These are phyloP conservation scores for Drosophila planitibia DNA, from an alignment of 2,888 invertebrate species.

Conservation along the genomic window DNA sequence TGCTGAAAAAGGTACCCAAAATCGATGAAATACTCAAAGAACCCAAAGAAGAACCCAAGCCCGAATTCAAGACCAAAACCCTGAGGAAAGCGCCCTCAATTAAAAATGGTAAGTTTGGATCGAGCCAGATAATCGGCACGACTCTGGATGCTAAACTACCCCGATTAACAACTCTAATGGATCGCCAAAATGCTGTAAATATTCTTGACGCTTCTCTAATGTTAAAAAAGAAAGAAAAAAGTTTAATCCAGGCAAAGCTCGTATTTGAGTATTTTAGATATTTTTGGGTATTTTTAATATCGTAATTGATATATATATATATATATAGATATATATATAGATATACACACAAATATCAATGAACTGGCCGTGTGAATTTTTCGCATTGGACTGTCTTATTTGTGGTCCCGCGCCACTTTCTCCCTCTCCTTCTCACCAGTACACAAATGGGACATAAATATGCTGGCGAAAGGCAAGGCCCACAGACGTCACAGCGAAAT, in stretches of 20 bases:
- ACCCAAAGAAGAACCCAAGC: slow-evolving; percentile 82
- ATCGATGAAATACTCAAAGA: slow-evolving; percentile 84
- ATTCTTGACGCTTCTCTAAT: slow-evolving; percentile 65
- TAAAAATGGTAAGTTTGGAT: slow-evolving; percentile 81
- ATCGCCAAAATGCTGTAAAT: slow-evolving; percentile 67
- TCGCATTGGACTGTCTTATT: slow-evolving; percentile 36
- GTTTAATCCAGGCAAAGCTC: slow-evolving; percentile 15
- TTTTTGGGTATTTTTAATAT: slow-evolving; percentile 14
- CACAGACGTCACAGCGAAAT: slow-evolving; percentile 56
- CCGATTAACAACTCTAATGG: slow-evolving; percentile 73
- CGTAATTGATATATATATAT: not conserved
- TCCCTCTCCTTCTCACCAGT: not conserved
- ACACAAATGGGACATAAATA: slow-evolving; percentile 15
- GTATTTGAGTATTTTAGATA: slow-evolving; percentile 5
- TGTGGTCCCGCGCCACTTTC: slow-evolving; percentile 1
- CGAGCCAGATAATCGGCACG: slow-evolving; percentile 22
- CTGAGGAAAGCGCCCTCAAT: slow-evolving; percentile 83
- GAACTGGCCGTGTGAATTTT: slow-evolving; percentile 44
- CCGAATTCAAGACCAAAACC: slow-evolving; percentile 84
- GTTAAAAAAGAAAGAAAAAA: slow-evolving; percentile 15
- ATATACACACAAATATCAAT: slow-evolving; percentile 29
- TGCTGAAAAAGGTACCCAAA: slow-evolving; percentile 84
- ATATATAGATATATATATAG: not conserved
- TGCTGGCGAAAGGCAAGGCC: slow-evolving; percentile 65
- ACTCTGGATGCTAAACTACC: slow-evolving; percentile 54